These are phyloP conservation scores for Chelonoidis abingdonii DNA, from an alignment of 2,113 vertebrate species.

Conservation along the genomic window DNA sequence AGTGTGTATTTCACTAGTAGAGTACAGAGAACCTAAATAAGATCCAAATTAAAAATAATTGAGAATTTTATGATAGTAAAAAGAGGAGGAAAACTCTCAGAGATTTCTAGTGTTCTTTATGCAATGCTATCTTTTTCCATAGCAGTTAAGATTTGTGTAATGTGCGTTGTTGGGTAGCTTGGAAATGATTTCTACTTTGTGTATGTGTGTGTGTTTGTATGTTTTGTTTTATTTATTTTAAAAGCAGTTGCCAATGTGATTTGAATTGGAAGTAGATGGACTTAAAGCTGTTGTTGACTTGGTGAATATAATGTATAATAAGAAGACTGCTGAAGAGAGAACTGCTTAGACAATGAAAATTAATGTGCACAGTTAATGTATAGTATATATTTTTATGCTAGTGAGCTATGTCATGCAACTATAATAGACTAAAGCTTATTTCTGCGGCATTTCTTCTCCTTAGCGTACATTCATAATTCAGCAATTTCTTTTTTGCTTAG, in stretches of 20 bases:
- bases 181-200: background rate
- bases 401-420: conserved; percentile 22
- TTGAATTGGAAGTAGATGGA: conserved; percentile 55
- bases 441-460: conserved; percentile 44
- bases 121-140: fast-evolving
- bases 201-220: background rate
- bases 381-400: background rate
- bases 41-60: background rate
- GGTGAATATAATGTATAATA: background rate
- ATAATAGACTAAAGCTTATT: background rate
- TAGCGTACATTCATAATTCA: conserved; percentile 31
- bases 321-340: background rate
- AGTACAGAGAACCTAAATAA: background rate
- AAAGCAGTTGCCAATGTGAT: conserved; percentile 36
- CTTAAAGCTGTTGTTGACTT: background rate
- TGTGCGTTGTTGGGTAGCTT: background rate
- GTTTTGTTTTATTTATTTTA: conserved; percentile 2
- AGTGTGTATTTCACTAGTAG: background rate
- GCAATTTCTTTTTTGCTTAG: background rate
- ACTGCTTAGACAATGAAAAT: background rate
- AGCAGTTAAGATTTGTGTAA: background rate
- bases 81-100: background rate
- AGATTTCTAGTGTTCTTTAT: background rate
- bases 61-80: background rate
- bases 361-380: background rate